Conservation (phyloP, 2,888 invertebrate genomes). For the Malthinus flaveolus region DNA sequence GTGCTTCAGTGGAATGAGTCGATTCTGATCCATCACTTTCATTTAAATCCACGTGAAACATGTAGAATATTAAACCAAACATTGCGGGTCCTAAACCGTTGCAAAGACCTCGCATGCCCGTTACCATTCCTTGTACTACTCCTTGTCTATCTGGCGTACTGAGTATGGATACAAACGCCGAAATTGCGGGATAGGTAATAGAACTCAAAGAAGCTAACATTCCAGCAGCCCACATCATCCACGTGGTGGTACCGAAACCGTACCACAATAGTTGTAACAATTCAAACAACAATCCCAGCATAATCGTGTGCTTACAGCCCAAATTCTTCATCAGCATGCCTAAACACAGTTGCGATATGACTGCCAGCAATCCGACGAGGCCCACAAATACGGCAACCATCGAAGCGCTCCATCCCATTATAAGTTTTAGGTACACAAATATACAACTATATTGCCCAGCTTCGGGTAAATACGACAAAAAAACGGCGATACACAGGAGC, state of each 20-base stretch:
- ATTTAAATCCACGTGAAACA: slow-evolving; percentile 97
- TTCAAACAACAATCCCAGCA: slow-evolving; percentile 95
- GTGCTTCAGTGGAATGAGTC: slow-evolving; percentile 58
- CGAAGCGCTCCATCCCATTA: slow-evolving; percentile 93
- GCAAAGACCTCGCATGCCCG: slow-evolving; percentile 97
- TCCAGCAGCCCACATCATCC: slow-evolving; percentile 99
- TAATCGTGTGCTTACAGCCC: slow-evolving; percentile 96
- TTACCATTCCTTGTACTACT: slow-evolving; percentile 80
- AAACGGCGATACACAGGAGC: slow-evolving; percentile 95
- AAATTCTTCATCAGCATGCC: slow-evolving; percentile 67
- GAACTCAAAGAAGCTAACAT: slow-evolving; percentile 94
- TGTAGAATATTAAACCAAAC: slow-evolving; percentile 97
- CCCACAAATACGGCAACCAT: slow-evolving; percentile 98
- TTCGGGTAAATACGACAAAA: slow-evolving; percentile 97
- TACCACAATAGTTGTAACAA: slow-evolving; percentile 97
- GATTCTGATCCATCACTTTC: slow-evolving; percentile 62
- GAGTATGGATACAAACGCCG: slow-evolving; percentile 97
- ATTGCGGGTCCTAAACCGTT: slow-evolving; percentile 98
- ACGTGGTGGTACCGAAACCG: slow-evolving; percentile 93
- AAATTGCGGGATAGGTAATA: slow-evolving; percentile 98
- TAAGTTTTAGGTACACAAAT: slow-evolving; percentile 96
- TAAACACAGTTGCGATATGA: slow-evolving; percentile 88
- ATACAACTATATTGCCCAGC: slow-evolving; percentile 99
- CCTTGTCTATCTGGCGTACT: slow-evolving; percentile 98
- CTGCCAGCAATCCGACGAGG: slow-evolving; percentile 93